These are phyloP conservation scores for Chrosomus eos DNA, from an alignment of 2,797 vertebrate species.

Conservation along the genomic window DNA sequence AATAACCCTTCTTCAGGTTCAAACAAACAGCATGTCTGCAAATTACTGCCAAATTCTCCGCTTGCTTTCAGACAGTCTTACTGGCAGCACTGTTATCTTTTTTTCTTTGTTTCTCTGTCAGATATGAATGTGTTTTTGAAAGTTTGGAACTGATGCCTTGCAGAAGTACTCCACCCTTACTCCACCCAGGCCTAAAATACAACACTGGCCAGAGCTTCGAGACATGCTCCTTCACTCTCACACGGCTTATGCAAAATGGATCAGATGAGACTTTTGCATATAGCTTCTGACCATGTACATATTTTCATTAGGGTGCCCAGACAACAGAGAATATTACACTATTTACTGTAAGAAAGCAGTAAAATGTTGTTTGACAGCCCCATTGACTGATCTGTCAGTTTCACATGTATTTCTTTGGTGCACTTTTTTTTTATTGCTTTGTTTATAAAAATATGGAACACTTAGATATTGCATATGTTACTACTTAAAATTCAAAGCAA, in stretches of 20 bases:
- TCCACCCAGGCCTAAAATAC: conserved; percentile 76
- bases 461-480: background rate
- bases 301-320: background rate
- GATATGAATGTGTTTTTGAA: background rate
- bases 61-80: background rate
- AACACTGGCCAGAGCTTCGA: conserved; percentile 35
- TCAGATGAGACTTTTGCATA: background rate
- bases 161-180: conserved; percentile 68
- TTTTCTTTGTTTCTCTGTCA: conserved; percentile 45
- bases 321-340: background rate
- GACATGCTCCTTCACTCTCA: conserved; percentile 10
- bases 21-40: conserved; percentile 16
- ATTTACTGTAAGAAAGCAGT: background rate
- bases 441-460: background rate
- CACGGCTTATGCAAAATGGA: background rate
- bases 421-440: background rate
- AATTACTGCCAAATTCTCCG: conserved; percentile 27
- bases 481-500: background rate
- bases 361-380: background rate
- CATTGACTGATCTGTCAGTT: background rate
- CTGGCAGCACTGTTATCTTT: conserved; percentile 62
- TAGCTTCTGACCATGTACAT: background rate
- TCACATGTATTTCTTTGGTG: background rate
- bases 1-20: conserved; percentile 20
- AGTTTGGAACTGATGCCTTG: conserved; percentile 51